These are phyloP conservation scores for Seladonia tumulorum DNA, from an alignment of 2,888 invertebrate genomes.

Conservation along the genomic window DNA sequence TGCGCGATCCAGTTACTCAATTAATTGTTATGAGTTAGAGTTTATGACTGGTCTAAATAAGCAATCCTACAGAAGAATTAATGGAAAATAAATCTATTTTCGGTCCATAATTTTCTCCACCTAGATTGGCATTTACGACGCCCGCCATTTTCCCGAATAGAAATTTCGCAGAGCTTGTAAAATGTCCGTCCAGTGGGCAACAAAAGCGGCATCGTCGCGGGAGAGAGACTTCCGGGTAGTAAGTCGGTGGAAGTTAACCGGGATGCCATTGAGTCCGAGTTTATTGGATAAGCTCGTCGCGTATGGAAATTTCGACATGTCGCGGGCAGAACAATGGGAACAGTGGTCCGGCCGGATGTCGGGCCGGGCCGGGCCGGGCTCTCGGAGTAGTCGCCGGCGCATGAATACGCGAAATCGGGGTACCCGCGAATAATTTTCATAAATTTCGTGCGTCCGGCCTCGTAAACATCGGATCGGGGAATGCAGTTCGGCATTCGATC, in stretches of 20 bases:
- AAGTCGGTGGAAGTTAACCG: constrained; percentile 40
- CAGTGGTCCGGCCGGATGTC: constrained; percentile 53
- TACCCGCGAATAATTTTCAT: constrained; percentile 82
- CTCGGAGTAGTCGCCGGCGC: constrained; percentile 29
- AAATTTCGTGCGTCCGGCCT: constrained; percentile 76
- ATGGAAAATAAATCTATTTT: background rate
- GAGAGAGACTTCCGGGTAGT: constrained; percentile 51
- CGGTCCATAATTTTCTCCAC: background rate
- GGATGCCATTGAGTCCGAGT: constrained; percentile 42
- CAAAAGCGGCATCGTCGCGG: constrained; percentile 11
- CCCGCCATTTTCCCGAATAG: background rate
- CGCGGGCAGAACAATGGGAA: constrained; percentile 62
- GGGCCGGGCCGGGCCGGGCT: constrained; percentile 27
- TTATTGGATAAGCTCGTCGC: constrained; percentile 66
- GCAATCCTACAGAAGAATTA: no score
- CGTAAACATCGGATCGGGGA: constrained; percentile 76
- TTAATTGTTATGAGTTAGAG: no score
- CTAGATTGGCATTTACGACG: background rate
- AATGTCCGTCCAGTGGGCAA: background rate
- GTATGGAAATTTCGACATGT: constrained; percentile 67
- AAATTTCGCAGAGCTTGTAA: background rate
- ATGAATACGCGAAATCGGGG: constrained; percentile 76
- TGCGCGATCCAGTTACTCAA: no score
- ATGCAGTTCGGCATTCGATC: constrained; percentile 52
- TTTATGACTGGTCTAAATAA: no score